A percentile compares a stretch with the other conserved stretches of the same genome.
Conservation (phyloP, 2,888 invertebrate species). For the Conomelus anceps region DNA sequence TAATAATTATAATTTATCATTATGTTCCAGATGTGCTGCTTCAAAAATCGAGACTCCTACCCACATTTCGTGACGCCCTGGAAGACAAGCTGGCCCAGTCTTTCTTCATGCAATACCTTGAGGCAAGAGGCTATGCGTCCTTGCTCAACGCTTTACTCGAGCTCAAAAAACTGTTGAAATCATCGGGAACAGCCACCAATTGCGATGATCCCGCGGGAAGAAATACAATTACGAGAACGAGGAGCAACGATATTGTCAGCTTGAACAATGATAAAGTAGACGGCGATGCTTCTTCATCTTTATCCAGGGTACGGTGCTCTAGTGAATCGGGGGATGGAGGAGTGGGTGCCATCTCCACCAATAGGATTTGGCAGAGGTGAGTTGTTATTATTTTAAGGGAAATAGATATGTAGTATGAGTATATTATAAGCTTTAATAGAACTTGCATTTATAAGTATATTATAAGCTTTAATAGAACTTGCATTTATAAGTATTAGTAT, state of each 20-base stretch:
- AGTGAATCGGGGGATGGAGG: neutral
- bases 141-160: conserved; percentile 71
- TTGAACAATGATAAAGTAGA: neutral
- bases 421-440: no score
- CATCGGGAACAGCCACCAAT: neutral
- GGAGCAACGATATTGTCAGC: conserved; percentile 5
- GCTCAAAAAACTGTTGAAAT: conserved; percentile 50
- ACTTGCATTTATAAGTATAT: no score
- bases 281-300: neutral
- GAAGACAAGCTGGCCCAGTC: conserved; percentile 70
- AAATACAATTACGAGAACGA: neutral
- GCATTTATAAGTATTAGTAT: no score
- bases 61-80: conserved; percentile 67
- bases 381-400: no score
- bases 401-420: no score
- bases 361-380: conserved; percentile 5
- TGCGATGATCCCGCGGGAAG: neutral
- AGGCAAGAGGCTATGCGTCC: conserved; percentile 58
- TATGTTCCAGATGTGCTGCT: conserved; percentile 21
- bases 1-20: neutral
- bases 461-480: no score
- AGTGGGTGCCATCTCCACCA: neutral
- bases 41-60: conserved; percentile 57
- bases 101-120: conserved; percentile 81
- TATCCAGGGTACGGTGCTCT: neutral